Conservation (phyloP, 2,797 vertebrate genomes). For the Siniperca obscura region DNA sequence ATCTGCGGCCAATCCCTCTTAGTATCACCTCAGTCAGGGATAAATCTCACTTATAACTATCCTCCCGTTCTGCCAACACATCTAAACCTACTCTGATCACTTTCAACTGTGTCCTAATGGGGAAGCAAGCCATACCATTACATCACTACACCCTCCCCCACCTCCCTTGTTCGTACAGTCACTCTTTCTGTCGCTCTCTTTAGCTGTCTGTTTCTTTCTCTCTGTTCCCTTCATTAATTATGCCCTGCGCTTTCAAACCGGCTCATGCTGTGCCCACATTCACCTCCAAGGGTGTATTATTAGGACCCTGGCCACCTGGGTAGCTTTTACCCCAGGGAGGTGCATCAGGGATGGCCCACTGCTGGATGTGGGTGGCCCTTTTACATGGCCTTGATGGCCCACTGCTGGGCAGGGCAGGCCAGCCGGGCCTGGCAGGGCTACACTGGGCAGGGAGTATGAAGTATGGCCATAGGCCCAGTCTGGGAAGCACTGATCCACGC, state of each 20-base stretch:
- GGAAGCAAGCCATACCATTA: slow-evolving; percentile 71
- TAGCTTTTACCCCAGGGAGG: slow-evolving; percentile 34
- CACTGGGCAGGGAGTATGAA: slow-evolving; percentile 58
- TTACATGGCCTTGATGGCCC: slow-evolving; percentile 57
- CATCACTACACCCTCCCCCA: slow-evolving; percentile 68
- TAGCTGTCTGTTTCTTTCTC: slow-evolving; percentile 42
- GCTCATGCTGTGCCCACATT: slow-evolving; percentile 58
- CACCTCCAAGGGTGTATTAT: slow-evolving; percentile 68
- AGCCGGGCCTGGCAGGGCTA: slow-evolving; percentile 57
- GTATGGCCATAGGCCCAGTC: slow-evolving; percentile 79
- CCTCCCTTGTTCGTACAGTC: slow-evolving; percentile 44
- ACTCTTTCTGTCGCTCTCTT: slow-evolving; percentile 42
- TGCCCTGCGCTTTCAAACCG: slow-evolving; percentile 52
- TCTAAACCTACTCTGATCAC: slow-evolving; percentile 76
- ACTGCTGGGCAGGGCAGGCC: slow-evolving; percentile 68
- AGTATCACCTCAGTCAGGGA: slow-evolving; percentile 72
- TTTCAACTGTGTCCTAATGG: slow-evolving; percentile 74
- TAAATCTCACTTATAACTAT: slow-evolving; percentile 82
- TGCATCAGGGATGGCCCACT: slow-evolving; percentile 51
- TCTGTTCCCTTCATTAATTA: slow-evolving; percentile 66
- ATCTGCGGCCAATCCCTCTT: slow-evolving; percentile 73
- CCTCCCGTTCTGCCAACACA: slow-evolving; percentile 72
- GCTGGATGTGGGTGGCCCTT: slow-evolving; percentile 65
- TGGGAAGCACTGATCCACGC: slow-evolving; percentile 79
- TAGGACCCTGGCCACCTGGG: slow-evolving; percentile 62